Evolutionary conservation across 2,113 vertebrate genomes (phyloP), one percentile per base, ranked within the genome.

Genomic region (Sinocyclocheilus rhinocerous): DNA sequence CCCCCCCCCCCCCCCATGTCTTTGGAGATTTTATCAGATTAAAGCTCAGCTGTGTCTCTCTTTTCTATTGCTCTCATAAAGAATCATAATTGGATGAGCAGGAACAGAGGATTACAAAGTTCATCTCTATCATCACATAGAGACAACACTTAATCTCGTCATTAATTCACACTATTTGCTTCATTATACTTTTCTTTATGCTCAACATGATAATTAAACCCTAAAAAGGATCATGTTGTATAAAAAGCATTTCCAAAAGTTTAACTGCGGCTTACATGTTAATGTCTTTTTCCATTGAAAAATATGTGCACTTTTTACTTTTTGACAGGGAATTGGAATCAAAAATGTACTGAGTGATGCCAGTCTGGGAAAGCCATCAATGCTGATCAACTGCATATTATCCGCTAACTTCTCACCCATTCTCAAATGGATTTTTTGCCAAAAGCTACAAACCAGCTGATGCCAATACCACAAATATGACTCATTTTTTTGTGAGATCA

Each of bases 351-450:
- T 8, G 76, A 13, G 50, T 24, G 42, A 76, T 78, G 16, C 16
- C 16, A 26, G 80, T 45, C 84, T 88, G 87, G 50, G n/a, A 50
- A 77, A 77, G 50, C 82, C 63, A 79, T 88, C 52, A 52, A 12
- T 13, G 29, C 42, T 50, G 45, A 61, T 73, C 36, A 24, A 36
- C 9, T 29, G 10, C 16, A 12, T 52, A 52, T 83, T 77, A 83
- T 87, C 73, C 7, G 2, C 20, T 61, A 20, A 6, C 45, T 81
- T 50, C 6, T 67, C 42, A 50, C 22, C 15, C 33, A 50, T 75
- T 11, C 12, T 75, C 6, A 24, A 15, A 61, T n/a, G 59, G 6
- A 55, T 26, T 45, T 39, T 10, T 24, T 48, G 11, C n/a, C 78
- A 86, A 81, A 24, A 48, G 20, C 70, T 86, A 61, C 29, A 55